A percentile compares a stretch with the other conserved stretches of the same genome.
phyloP scores from a whole-genome alignment of 2,113 vertebrate species.

The Eretmochelys imbricata region DNA sequence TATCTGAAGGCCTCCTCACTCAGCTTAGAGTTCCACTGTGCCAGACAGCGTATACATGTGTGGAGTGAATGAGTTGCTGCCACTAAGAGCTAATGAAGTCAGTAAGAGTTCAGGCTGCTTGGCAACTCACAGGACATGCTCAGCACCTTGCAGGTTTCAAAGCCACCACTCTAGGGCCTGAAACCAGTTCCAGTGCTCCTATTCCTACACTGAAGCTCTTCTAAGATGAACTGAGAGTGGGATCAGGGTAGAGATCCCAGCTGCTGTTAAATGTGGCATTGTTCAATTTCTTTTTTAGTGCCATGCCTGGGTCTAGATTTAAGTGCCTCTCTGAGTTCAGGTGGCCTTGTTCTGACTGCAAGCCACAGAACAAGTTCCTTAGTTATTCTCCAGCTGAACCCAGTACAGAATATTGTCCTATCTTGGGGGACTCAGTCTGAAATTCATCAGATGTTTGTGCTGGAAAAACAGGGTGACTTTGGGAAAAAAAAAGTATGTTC shows the following conservation, averaged over 20 bases:
- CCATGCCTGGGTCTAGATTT: background rate
- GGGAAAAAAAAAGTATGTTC: background rate
- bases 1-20: background rate
- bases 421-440: background rate
- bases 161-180: background rate
- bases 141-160: background rate
- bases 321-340: background rate
- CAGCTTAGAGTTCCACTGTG: background rate
- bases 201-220: background rate
- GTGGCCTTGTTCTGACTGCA: fast-evolving
- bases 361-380: background rate
- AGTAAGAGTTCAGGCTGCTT: background rate
- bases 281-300: background rate
- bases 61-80: background rate
- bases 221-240: background rate
- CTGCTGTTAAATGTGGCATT: background rate
- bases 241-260: background rate
- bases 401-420: background rate
- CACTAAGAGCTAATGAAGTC: background rate
- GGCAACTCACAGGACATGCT: background rate
- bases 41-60: fast-evolving
- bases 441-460: background rate
- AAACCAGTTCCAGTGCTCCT: background rate
- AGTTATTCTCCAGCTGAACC: background rate
- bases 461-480: background rate